Base-by-base conservation (phyloP, 2,797 vertebrate genomes). In the Urosaurus nigricauda region DNA sequence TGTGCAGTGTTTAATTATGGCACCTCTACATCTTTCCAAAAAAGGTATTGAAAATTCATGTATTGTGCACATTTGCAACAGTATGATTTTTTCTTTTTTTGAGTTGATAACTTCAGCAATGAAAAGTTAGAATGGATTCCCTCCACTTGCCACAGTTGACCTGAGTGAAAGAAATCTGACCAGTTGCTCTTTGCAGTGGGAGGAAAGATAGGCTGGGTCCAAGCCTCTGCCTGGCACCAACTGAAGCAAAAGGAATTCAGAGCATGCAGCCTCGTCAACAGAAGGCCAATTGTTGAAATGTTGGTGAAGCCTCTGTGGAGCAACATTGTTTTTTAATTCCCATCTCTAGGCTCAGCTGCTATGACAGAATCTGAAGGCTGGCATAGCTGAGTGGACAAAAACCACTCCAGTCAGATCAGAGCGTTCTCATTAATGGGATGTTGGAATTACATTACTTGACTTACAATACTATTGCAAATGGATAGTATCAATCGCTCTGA, bases 211-310 rank as follows among this genome's bases (percentile, higher is more conserved):
- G 94, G 88, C 88, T 94, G 75, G 43, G 92, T 0, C 40, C 90
- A 91, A 93, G 60, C 43, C 4, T 43, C 95, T 21, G 96, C 97
- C 97, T 96, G 96, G 96, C 94, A 96, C 96, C 78, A 87, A 79
- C 83, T 91, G 94, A 89, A 90, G 68, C 86, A 0, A 0, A 73
- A 94, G 94, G 94, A 95, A 94, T 88, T 89, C 91, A 29, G 90
- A 60, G 78, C 11, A 17, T 79, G 91, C 74, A 85, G 94, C 92
- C 92, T 88, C 88, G 73, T 89, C 87, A 92, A 71, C 94, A 93
- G 91, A 83, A 47, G 71, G 53, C 78, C 53, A 40, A 12, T 85
- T 89, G 90, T 87, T 32, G 58, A 87, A 86, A 29, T 3, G 89
- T 82, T 79, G 68, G 26, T 85, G 80, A 79, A 16, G 71, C 17